Evolutionary conservation across 1,140 invertebrate species (phyloP), one percentile per base, ranked within the genome.

Genomic region (Microplitis demolitor): DNA sequence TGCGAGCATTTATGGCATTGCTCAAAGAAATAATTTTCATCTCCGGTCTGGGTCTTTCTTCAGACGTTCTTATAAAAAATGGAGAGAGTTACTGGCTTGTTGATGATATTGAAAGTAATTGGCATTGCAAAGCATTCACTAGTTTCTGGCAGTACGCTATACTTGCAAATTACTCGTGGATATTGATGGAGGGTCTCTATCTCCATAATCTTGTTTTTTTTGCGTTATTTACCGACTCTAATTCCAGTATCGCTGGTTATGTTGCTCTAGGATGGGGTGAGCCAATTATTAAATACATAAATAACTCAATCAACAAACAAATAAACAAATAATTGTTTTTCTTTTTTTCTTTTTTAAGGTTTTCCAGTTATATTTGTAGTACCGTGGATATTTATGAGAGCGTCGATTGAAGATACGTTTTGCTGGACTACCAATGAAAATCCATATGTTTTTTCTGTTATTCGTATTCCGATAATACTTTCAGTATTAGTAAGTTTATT

Each of bases 131-230:
- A 79, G 76, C 90, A 4, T 87, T 94, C 60, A 91, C 90, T 31
- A 90, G 89, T 39, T 74, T 93, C 11, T 91, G 90, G 87, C 90
- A 93, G 75, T 96, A 94, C 81, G 91, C 91, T 78, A 89, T 93
- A 37, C 84, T 94, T 66, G 92, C 93, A 2, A 96, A 95, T 83
- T 94, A 94, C 78, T 91, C 90, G 11, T 94, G 94, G 92, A 92
- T 95, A 77, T 85, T 95, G 16, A 94, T 95, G 90, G 94, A 95
- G 84, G 93, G 93, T 0, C 87, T 95, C 3, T 96, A 94, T 83
- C 87, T 96, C 5, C 92, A 95, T 82, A 95, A 93, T 83, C 87
- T 95, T 37, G 91, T 95, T 50, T 94, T 93, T 81, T 83, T 91
- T 54, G 91, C 93, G 2, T 87, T 93, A 50, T 93, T 93, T 83